Evolutionary conservation across 2,797 vertebrate species (phyloP), one percentile per base, ranked within the genome.

Genomic region (Neostethus bicornis): DNA sequence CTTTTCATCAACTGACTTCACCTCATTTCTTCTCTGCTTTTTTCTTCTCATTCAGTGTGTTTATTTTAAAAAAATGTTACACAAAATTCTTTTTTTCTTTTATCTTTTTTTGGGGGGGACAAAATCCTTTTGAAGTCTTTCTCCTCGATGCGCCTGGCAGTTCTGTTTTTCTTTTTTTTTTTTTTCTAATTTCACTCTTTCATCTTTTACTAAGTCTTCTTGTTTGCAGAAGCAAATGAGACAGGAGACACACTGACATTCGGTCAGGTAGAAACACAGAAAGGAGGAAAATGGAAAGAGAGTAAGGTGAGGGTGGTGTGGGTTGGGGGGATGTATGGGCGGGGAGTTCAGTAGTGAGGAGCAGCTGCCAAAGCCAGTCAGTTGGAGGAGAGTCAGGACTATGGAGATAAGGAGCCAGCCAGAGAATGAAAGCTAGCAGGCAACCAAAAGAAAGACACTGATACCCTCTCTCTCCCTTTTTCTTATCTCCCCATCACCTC

Each of bases 361-460:
- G 77, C 84, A 77, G 83, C 81, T 87, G 85, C 87, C 85, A 86
- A 84, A 86, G 78, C 75, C 82, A 85, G 87, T 82, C 81, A 80
- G 79, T 79, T 83, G 82, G 69, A 77, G 67, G 79, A 80, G 77
- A 86, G 75, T 75, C 83, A 89, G 87, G 81, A 87, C 85, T 43
- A 64, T 75, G 59, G 80, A 83, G 86, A 88, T 89, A 90, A 85
- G 80, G 73, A 87, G 81, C 70, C 84, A 87, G 82, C 73, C 81
- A 86, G 65, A 73, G 83, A 80, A 72, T 37, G 61, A 62, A 80
- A 85, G 89, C 85, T 72, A 63, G 81, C 66, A 82, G 83, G 79
- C 80, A 79, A 73, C 78, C 47, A 12, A 69, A 82, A 80, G 81
- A 80, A 85, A 87, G 83, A 85, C 87, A 88, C 75, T 79, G 88